Evolutionary conservation across 2,797 vertebrate species (phyloP), one percentile per base, ranked within the genome.

Genomic region (Hemibagrus guttatus): DNA sequence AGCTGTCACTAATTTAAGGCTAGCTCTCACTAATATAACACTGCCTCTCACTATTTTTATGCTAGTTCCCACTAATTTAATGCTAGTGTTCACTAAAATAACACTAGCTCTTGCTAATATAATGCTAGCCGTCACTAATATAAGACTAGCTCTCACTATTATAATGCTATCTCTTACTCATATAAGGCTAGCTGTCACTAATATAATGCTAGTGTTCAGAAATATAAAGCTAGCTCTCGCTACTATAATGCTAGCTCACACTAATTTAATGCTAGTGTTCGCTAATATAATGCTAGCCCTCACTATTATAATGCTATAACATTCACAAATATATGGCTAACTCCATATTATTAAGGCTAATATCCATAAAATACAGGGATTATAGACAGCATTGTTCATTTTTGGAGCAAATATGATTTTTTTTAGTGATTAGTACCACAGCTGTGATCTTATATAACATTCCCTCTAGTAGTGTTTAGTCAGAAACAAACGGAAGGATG

Each of bases 401-500:
- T 54, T 54, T 52, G 14, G 46, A 28, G 46, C 26, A 28, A 52
- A 75, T 17, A 17, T 17, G 26, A 52, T 75, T 17, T 76, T 76
- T 1, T 39, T 54, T 76, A n/a, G 5, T 35, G 54, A 23, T 78
- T 35, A 79, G 76, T 79, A 31, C 42, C 17, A 11, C 74, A 54
- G 42, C 58, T 52, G 72, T 81, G 16, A n/a, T 85, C 54, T 86
- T 72, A n/a, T 89, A n/a, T 56, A 82, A 78, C 28, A 79, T 31
- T 35, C 52, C 49, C 17, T 8, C 39, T n/a, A 26, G 42, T 49
- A 49, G 35, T 78, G 46, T 83, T 85, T 71, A 28, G 63, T 81
- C 71, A 63, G 63, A 78, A 54, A 35, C 71, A 19, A 56, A 39
- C 11, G 68, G 28, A 81, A 71, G 69, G 84, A 64, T 31, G 2